Evolutionary conservation across 1,140 invertebrate species (phyloP).

Genomic region (Bombus balteatus): DNA sequence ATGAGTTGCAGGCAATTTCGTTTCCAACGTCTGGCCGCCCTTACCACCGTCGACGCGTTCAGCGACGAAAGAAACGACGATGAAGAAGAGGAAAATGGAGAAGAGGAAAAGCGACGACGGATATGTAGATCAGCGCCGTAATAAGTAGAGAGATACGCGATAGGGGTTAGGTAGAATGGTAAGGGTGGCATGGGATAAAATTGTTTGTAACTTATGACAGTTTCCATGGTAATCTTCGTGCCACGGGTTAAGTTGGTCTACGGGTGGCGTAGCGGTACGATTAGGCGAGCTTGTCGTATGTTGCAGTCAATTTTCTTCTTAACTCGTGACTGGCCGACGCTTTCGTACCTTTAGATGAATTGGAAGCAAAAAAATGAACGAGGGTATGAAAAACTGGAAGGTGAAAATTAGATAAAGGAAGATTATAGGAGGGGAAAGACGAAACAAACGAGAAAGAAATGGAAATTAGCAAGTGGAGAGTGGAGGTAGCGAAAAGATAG

Average conservation of each 20-base stretch:
- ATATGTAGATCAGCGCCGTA: not conserved
- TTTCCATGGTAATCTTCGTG: not conserved
- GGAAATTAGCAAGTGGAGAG: not conserved
- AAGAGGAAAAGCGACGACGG: not conserved
- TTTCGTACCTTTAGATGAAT: not conserved
- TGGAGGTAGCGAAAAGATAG: too few species aligned
- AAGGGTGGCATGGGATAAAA: not conserved
- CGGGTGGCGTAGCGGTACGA: not conserved
- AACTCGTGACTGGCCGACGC: not conserved
- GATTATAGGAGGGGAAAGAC: not conserved
- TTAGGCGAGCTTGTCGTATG: constrained; percentile 2
- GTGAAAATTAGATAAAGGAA: not conserved
- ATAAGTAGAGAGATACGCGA: not conserved
- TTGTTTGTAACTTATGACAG: constrained; percentile 31
- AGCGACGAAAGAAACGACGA: not conserved
- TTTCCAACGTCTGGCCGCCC: not conserved
- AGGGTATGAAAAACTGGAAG: not conserved
- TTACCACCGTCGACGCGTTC: not conserved
- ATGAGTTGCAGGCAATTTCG: constrained; percentile 34
- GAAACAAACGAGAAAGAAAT: not conserved
- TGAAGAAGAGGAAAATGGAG: too few species aligned
- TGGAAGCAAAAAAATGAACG: not conserved
- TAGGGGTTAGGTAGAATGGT: not conserved
- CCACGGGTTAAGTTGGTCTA: not conserved
- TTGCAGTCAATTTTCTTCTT: constrained; percentile 28